Evolutionary conservation across 2,888 invertebrate genomes (phyloP).

Genomic region (Drosophila greeni): DNA sequence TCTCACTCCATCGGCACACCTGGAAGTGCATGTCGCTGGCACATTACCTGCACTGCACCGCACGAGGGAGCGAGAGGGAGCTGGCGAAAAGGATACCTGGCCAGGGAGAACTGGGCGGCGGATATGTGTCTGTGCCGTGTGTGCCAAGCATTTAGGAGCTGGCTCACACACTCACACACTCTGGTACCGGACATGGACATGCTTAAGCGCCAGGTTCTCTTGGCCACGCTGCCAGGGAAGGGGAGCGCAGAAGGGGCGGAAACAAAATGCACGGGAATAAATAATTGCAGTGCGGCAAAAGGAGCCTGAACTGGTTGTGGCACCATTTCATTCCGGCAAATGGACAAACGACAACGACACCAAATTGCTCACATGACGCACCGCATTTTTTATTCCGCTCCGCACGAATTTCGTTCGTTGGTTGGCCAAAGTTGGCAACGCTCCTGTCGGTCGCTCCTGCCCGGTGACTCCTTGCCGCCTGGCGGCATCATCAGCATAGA

Average conservation of each 20-base stretch:
- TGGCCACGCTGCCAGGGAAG: slow-evolving; percentile 9
- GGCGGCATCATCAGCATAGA: slow-evolving; percentile 69
- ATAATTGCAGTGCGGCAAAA: slow-evolving; percentile 63
- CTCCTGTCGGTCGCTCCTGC: slow-evolving; percentile 19
- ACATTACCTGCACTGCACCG: slow-evolving; percentile 23
- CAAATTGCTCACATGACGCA: slow-evolving; percentile 72
- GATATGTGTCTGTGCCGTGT: slow-evolving; percentile 45
- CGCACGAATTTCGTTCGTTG: slow-evolving; percentile 49
- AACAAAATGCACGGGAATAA: slow-evolving; percentile 61
- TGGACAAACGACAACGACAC: slow-evolving; percentile 48
- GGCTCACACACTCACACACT: slow-evolving; percentile 25
- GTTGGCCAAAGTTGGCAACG: slow-evolving; percentile 37
- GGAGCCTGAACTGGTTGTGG: slow-evolving; percentile 73
- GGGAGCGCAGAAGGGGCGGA: slow-evolving; percentile 15
- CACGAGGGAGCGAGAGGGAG: not conserved
- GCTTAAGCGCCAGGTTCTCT: slow-evolving; percentile 68
- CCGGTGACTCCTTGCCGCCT: slow-evolving; percentile 30
- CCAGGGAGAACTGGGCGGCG: slow-evolving; percentile 30
- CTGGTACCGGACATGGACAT: slow-evolving; percentile 69
- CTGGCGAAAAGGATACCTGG: slow-evolving; percentile 25
- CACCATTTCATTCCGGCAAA: slow-evolving; percentile 54
- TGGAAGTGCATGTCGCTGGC: slow-evolving; percentile 33
- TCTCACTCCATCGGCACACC: slow-evolving; percentile 4
- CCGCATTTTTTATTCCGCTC: slow-evolving; percentile 61
- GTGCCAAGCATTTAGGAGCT: slow-evolving; percentile 45